Percentiles rank a stretch among this genome's conserved stretches.
These are phyloP conservation scores for Homarus americanus DNA, from an alignment of 1,140 invertebrate genomes.

Conservation along the genomic window DNA sequence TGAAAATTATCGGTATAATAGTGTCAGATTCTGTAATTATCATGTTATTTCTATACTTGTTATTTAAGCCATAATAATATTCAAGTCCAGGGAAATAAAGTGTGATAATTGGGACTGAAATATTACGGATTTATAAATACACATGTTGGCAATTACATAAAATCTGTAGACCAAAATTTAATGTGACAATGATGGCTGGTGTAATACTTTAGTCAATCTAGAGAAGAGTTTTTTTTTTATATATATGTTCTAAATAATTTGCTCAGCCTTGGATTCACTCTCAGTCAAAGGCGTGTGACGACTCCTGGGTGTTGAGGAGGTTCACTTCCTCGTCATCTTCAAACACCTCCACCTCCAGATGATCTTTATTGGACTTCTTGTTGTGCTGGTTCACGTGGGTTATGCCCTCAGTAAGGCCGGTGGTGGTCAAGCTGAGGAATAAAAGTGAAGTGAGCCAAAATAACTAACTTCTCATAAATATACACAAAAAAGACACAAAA, in stretches of 20 bases:
- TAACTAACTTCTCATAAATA: too few species aligned
- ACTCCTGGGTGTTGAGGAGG: conserved; percentile 68
- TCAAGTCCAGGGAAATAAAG: too few species aligned
- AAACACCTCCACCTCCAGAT: conserved; percentile 61
- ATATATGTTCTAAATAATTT: background rate
- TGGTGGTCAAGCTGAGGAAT: conserved; percentile 78
- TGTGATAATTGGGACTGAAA: too few species aligned
- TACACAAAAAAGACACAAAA: background rate
- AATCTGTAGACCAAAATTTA: background rate
- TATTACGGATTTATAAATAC: too few species aligned
- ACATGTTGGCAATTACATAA: too few species aligned
- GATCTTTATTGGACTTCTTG: conserved; percentile 53
- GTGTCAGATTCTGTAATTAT: too few species aligned
- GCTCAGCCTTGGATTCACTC: conserved; percentile 19
- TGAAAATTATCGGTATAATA: too few species aligned
- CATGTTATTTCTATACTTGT: too few species aligned
- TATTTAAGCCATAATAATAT: too few species aligned
- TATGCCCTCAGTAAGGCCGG: conserved; percentile 80
- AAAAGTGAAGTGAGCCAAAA: too few species aligned
- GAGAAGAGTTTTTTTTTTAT: background rate
- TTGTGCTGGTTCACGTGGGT: conserved; percentile 75
- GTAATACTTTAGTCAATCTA: background rate
- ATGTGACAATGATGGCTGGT: background rate
- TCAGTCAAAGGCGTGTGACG: conserved; percentile 72
- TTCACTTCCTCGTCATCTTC: conserved; percentile 72